Percentiles rank a stretch among this genome's conserved stretches.
Evolutionary conservation across 2,888 invertebrate genomes (phyloP).

Genomic region (Chromoteleia sp.): DNA sequence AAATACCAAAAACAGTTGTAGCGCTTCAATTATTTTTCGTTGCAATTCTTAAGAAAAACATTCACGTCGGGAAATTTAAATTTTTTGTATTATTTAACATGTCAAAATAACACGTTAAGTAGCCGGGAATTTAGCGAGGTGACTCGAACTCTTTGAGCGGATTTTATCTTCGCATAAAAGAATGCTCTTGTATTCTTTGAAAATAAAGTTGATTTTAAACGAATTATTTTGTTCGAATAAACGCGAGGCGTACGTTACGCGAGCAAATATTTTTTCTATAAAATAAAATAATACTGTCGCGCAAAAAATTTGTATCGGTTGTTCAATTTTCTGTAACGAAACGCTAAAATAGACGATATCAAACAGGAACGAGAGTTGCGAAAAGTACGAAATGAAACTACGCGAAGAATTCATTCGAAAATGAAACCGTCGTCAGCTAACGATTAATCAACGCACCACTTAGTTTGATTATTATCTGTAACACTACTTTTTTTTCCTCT

Average conservation of each 20-base stretch:
- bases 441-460: constrained; percentile 28
- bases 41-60: constrained; percentile 24
- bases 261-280: constrained; percentile 1
- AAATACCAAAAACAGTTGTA: constrained; percentile 7
- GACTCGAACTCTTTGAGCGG: background rate
- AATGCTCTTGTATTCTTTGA: constrained; percentile 11
- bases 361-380: no score
- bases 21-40: constrained; percentile 3
- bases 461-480: constrained; percentile 28
- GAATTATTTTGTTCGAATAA: constrained; percentile 25
- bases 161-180: background rate
- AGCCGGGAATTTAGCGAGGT: constrained; percentile 13
- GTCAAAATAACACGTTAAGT: constrained; percentile 26
- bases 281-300: no score
- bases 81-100: constrained; percentile 17
- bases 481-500: constrained; percentile 14
- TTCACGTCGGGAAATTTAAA: background rate
- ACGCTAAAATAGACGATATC: no score
- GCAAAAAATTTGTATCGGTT: no score
- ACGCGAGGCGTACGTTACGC: background rate
- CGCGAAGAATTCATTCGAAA: no score
- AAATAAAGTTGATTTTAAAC: constrained; percentile 36
- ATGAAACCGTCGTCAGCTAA: no score
- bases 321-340: no score
- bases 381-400: background rate